A percentile compares a stretch with the other conserved stretches of the same genome.
These are phyloP conservation scores for Gymnocheta viridis DNA, from an alignment of 2,888 invertebrate genomes.

Conservation along the genomic window DNA sequence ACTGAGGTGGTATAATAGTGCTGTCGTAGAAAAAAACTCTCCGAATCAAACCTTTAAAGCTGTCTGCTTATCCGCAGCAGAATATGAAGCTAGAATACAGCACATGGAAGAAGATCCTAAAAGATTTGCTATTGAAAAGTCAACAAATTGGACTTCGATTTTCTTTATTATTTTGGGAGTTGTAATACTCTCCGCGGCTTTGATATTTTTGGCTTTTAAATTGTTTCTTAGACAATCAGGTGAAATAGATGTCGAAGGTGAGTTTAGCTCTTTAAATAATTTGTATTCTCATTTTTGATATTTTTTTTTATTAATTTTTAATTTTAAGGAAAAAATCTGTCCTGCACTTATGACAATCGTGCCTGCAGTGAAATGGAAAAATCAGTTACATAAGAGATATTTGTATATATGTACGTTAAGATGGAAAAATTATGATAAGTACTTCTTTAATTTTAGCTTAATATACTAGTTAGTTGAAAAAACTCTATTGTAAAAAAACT, in stretches of 20 bases:
- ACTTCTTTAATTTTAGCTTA: background rate
- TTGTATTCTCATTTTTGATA: no score
- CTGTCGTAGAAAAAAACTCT: background rate
- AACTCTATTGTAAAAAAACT: background rate
- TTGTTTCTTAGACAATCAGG: slow-evolving; percentile 19
- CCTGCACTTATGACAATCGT: slow-evolving; percentile 54
- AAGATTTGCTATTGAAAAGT: background rate
- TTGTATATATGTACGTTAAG: background rate
- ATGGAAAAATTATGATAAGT: background rate
- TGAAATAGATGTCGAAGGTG: slow-evolving; percentile 63
- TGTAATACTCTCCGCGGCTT: slow-evolving; percentile 27
- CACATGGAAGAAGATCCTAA: background rate
- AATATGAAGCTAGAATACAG: slow-evolving; percentile 4
- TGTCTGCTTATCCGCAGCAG: slow-evolving; percentile 3
- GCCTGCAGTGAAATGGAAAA: slow-evolving; percentile 30
- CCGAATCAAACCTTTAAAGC: slow-evolving; percentile 6
- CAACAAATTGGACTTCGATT: background rate
- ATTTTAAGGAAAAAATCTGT: slow-evolving; percentile 57
- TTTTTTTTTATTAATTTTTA: no score
- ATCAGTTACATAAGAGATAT: slow-evolving; percentile 3
- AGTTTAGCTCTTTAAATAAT: background rate
- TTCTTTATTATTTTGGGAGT: slow-evolving; percentile 55
- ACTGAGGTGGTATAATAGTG: slow-evolving; percentile 25
- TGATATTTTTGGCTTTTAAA: slow-evolving; percentile 40
- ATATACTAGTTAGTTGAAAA: background rate